These are phyloP conservation scores for Eira barbara DNA, from an alignment of 2,113 vertebrate genomes.

Conservation along the genomic window DNA sequence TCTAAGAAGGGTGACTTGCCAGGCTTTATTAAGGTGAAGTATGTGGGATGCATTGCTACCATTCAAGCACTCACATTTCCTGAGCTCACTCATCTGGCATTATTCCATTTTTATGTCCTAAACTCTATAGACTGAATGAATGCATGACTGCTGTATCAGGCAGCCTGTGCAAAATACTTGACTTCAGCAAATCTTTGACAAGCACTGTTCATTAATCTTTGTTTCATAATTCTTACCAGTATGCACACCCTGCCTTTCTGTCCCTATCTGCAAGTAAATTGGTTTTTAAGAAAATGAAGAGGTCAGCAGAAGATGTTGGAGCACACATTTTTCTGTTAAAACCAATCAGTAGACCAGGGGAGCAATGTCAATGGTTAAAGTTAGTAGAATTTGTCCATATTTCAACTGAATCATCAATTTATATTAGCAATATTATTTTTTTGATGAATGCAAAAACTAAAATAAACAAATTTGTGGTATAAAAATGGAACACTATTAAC, in stretches of 20 bases:
- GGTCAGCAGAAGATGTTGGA: slow-evolving; percentile 75
- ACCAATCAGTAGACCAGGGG: slow-evolving; percentile 45
- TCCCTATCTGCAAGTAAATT: slow-evolving; percentile 77
- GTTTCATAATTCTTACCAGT: slow-evolving; percentile 76
- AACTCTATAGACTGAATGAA: slow-evolving; percentile 48
- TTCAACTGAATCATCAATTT: slow-evolving; percentile 55
- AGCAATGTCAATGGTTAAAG: slow-evolving; percentile 56
- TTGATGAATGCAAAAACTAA: background rate
- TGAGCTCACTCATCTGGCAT: slow-evolving; percentile 57
- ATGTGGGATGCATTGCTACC: background rate
- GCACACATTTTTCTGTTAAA: slow-evolving; percentile 66
- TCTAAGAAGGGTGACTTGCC: slow-evolving; percentile 62
- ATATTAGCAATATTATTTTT: background rate
- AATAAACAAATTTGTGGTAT: background rate
- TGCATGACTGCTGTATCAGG: slow-evolving; percentile 68
- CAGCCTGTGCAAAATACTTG: slow-evolving; percentile 62
- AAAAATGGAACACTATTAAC: background rate
- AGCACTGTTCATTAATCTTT: slow-evolving; percentile 77
- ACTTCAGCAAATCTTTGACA: slow-evolving; percentile 78
- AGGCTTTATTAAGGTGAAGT: slow-evolving; percentile 59
- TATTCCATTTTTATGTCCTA: slow-evolving; percentile 70
- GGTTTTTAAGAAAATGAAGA: slow-evolving; percentile 78
- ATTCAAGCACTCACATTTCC: background rate
- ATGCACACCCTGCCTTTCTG: slow-evolving; percentile 64
- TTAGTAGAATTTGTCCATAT: slow-evolving; percentile 38